Base-by-base conservation (phyloP, 2,113 vertebrate species). In the Spea bombifrons region DNA sequence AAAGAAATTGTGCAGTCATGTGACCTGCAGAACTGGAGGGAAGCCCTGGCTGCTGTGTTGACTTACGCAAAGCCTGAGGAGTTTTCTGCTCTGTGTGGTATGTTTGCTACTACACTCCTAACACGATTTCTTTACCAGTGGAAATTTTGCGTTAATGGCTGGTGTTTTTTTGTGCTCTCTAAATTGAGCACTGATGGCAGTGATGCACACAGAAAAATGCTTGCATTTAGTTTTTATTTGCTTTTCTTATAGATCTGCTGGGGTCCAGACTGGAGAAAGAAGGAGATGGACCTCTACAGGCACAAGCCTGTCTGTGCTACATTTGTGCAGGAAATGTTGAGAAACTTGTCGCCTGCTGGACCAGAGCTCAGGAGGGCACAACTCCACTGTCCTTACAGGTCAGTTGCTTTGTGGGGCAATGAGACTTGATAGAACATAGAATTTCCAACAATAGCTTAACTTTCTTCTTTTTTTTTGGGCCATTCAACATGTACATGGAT, bases 271-370 rank as follows among this genome's bases (percentile, higher is more conserved):
- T 99, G 85, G 96, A 98, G 82, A 91, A 75, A 0, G 91, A 95
- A 64, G 91, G 91, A 1, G 95, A 96, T 5, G 76, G 46, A 2
- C 46, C 88, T 7, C 89, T 99, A 66, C 94, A 92, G 83, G 88
- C 90, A 0, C 95, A 98, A 73, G 97, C 97, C 1, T 97, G 95
- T 85, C 92, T 99, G 73, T 98, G 96, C 79, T 99, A 97, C 75
- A 97, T 99, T 81, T 99, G 97, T 76, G 96, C 97, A 0, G 97
- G 97, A 45, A 97, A 96, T 0, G 92, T 98, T 77, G 97, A 99
- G 84, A 98, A 96, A 72, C 90, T 99, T 0, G 93, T 98, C 76
- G 89, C 92, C 2, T 98, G 96, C 84, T 98, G 96, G 96, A 94
- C 90, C 80, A 93, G 90, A 90, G 91, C 92, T 50, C 94, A 94